These are phyloP conservation scores for Myocastor coypus DNA, from an alignment of 2,113 vertebrate genomes.

Conservation along the genomic window DNA sequence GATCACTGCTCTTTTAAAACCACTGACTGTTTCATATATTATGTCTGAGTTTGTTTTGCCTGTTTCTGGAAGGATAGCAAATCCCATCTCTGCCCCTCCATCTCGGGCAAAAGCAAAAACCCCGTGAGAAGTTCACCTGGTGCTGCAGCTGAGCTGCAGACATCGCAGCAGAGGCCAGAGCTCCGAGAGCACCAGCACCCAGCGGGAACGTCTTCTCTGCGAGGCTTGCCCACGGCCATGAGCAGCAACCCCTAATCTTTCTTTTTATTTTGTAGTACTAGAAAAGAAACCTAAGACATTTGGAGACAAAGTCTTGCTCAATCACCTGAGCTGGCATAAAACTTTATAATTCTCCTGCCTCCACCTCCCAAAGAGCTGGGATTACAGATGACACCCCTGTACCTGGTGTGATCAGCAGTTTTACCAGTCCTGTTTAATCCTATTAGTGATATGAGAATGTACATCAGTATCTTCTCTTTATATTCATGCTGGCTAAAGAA, in stretches of 20 bases:
- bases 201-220: neutral
- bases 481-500: neutral
- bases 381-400: neutral
- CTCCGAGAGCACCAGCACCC: neutral
- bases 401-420: neutral
- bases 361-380: neutral
- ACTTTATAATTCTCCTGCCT: neutral
- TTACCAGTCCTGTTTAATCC: conserved; percentile 1
- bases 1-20: neutral
- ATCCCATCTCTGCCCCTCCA: neutral
- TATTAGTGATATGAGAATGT: neutral
- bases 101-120: neutral
- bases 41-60: neutral
- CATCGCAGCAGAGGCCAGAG: neutral
- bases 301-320: neutral
- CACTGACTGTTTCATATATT: neutral
- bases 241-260: neutral
- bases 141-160: neutral
- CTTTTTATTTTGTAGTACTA: neutral
- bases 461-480: neutral
- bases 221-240: neutral
- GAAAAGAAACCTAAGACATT: neutral
- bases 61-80: neutral
- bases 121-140: neutral
- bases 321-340: neutral